Base-by-base conservation (phyloP, 2,888 invertebrate genomes). In the Thalpophila matura region DNA sequence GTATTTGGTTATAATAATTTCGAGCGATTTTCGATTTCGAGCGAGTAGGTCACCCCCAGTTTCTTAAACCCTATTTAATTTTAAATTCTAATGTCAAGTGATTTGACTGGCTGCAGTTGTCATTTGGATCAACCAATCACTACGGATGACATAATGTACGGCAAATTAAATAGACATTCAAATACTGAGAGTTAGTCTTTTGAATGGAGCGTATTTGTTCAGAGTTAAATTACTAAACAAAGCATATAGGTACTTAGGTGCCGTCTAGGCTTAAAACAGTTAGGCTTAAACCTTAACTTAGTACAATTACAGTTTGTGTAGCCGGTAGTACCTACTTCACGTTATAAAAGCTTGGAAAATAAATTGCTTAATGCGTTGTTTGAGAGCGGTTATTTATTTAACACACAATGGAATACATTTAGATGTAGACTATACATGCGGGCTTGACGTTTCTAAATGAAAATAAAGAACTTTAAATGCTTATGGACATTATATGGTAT, bases 311-410 rank as follows among this genome's bases (percentile, higher is more conserved):
- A 63, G 54, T 61, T 77, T 75, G 69, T 74, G 74, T 71, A 59
- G 60, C 66, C 62, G 65, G 60, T 72, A 43, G 76, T 82, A 72
- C 78, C 56, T 63, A 72, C 73, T 66, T 58, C 43, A 66, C 24
- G 60, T 77, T 66, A 82, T 82, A 83, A 79, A 80, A 78, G 82
- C 80, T 69, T 71, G 59, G 72, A 74, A 80, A 84, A 84, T 79
- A 77, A 80, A 75, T 80, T 78, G 71, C 70, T 69, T 76, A 77
- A 73, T 81, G 72, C 69, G 72, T 70, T 74, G 75, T 77, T 79
- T 70, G 76, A 75, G 67, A 57, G 64, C 45, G 69, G 67, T 77
- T 80, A 83, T 81, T 81, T 79, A 74, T 81, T 77, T 77, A 60
- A 75, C 55, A 69, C 66, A 71, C 68, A 77, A 66, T 79, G 54